A percentile compares a stretch with the other conserved stretches of the same genome.
phyloP scores from a whole-genome alignment of 92 coral and sea anemone genomes.

The Epizoanthus fatuus region DNA sequence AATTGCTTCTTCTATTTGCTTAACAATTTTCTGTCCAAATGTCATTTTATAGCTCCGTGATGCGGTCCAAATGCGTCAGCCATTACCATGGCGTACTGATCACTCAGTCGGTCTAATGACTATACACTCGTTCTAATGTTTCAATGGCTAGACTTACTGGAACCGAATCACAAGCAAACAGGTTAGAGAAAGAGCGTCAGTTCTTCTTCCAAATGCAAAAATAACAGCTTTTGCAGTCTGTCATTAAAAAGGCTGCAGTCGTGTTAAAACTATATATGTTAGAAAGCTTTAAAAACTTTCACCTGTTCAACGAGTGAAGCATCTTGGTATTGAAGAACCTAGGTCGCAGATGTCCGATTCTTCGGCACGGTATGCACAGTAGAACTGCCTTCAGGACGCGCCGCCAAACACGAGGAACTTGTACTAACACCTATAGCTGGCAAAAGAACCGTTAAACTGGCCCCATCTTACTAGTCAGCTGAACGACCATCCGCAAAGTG shows the following conservation, averaged over 20 bases:
- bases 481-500: too few species aligned
- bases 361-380: too few species aligned
- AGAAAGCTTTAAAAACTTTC: neutral
- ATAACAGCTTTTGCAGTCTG: neutral
- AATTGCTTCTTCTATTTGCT: neutral
- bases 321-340: neutral
- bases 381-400: too few species aligned
- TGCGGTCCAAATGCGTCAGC: neutral
- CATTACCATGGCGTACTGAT: neutral
- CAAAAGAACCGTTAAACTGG: too few species aligned
- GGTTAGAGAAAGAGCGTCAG: neutral
- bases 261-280: neutral
- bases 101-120: neutral
- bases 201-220: neutral
- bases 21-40: neutral
- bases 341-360: neutral
- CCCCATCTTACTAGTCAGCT: too few species aligned
- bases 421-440: too few species aligned
- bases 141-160: constrained; percentile 36
- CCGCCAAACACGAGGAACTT: too few species aligned
- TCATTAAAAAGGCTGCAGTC: neutral
- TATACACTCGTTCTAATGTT: constrained; percentile 25
- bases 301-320: neutral
- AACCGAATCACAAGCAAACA: neutral
- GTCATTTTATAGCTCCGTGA: neutral